Percentiles rank a stretch among this genome's conserved stretches.
Evolutionary conservation across 2,797 vertebrate genomes (phyloP).

Genomic region (Prunella strophiata): DNA sequence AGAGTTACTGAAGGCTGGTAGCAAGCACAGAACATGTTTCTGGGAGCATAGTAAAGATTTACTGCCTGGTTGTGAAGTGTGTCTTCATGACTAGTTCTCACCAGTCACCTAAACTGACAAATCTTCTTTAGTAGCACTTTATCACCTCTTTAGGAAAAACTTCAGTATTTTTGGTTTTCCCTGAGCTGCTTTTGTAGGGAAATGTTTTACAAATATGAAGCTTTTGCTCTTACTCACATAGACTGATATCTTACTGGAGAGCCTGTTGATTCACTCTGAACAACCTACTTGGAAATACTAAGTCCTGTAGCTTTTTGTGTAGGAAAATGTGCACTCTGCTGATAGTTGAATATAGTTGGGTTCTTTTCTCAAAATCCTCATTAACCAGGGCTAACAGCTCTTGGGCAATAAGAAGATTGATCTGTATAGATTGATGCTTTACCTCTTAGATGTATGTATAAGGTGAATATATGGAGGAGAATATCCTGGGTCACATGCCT

Average conservation of each 20-base stretch:
- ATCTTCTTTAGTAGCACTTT: background rate
- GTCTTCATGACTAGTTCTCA: background rate
- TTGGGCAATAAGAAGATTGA: background rate
- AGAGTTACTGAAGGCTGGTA: background rate
- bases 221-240: background rate
- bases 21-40: background rate
- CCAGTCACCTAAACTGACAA: background rate
- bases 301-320: background rate
- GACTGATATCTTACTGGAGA: background rate
- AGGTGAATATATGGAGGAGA: background rate
- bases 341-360: background rate
- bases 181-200: background rate
- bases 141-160: background rate
- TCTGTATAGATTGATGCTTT: background rate
- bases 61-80: background rate
- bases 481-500: background rate
- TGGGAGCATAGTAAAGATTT: background rate
- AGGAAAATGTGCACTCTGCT: background rate
- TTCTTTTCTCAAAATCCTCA: background rate
- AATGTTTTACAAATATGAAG: background rate
- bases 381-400: background rate
- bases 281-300: background rate
- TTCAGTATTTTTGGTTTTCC: background rate
- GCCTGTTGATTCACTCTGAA: background rate
- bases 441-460: background rate